Conservation (phyloP, 2,888 invertebrate genomes). For the Seira sanloemensis region DNA sequence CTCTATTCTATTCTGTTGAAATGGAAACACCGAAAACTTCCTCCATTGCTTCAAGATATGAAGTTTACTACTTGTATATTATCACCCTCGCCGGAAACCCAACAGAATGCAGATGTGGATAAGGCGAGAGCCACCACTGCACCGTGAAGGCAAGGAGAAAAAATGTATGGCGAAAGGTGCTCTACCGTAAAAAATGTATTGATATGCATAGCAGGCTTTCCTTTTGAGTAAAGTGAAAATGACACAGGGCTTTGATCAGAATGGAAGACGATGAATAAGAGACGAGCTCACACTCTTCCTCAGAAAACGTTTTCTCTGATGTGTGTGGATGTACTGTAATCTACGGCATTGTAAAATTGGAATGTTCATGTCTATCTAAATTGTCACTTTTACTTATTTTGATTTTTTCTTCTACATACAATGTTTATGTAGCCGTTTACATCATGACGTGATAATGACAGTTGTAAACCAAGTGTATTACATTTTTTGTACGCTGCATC, state of each 20-base stretch:
- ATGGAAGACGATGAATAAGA: slow-evolving; percentile 13
- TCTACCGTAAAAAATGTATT: slow-evolving; percentile 35
- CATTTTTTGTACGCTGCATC: no score
- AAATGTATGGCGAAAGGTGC: slow-evolving; percentile 25
- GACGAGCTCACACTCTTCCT: not conserved
- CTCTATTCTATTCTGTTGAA: no score
- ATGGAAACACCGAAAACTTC: no score
- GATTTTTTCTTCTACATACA: not conserved
- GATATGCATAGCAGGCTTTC: slow-evolving; percentile 56
- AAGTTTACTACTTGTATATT: not conserved
- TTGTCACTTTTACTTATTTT: not conserved
- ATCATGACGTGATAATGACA: not conserved
- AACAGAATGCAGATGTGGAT: not conserved
- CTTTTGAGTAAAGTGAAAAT: slow-evolving; percentile 60
- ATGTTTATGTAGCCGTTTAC: not conserved
- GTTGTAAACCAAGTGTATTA: not conserved
- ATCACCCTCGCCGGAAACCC: not conserved
- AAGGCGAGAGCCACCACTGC: not conserved
- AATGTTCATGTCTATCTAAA: not conserved
- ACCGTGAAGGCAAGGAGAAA: not conserved
- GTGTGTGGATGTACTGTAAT: not conserved
- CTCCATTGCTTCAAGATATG: not conserved
- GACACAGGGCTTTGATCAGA: slow-evolving; percentile 45
- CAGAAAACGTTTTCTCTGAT: no score
- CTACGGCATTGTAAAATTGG: not conserved